Evolutionary conservation across 1,140 invertebrate genomes (phyloP), one percentile per base, ranked within the genome.

Genomic region (Apolygus lucorum): DNA sequence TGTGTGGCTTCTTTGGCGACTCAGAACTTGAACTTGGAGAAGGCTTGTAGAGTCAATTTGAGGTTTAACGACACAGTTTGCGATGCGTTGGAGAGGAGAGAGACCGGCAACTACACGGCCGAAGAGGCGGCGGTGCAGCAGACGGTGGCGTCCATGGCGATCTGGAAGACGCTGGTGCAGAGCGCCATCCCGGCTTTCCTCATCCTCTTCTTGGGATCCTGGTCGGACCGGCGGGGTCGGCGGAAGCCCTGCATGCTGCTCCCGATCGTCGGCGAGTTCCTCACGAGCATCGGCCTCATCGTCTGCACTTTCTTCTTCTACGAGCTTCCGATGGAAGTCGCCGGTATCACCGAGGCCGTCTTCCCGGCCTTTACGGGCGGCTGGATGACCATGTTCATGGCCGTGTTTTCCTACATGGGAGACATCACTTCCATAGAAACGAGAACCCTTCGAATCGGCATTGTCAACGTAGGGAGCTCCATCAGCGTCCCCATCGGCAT

Each of bases 301-400:
- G 74, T 91, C 0, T 90, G 90, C 77, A 89, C 90, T 1, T 90
- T 88, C 74, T 91, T 89, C 76, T 88, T 88, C 76, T 73, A 75
- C 54, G 73, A 75, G 64, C 72, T 77, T 49, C 88, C 89, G 0
- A 89, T 92, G 81, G 89, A 92, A 79, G 86, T 85, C 0, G 86
- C 87, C 2, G 89, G 88, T 0, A 81, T 90, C 0, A 85, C 88
- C 1, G 89, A 92, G 77, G 87, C 88, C 1, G 80, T 92, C 49
- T 90, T 90, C 76, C 89, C 90, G 0, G 88, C 88, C 0, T 74
- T 95, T 0, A 89, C 89, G 2, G 90, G 90, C 0, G 91, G 91
- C 1, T 92, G 89, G 86, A 90, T 93, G 74, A 91, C 90, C 21
- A 90, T 93, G 85, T 87, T 93, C 72, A 93, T 94, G 88, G 89